Percentiles rank a stretch among this genome's conserved stretches.
These are phyloP conservation scores for Cheumatopsyche charites DNA, from an alignment of 1,140 invertebrate species.

Conservation along the genomic window DNA sequence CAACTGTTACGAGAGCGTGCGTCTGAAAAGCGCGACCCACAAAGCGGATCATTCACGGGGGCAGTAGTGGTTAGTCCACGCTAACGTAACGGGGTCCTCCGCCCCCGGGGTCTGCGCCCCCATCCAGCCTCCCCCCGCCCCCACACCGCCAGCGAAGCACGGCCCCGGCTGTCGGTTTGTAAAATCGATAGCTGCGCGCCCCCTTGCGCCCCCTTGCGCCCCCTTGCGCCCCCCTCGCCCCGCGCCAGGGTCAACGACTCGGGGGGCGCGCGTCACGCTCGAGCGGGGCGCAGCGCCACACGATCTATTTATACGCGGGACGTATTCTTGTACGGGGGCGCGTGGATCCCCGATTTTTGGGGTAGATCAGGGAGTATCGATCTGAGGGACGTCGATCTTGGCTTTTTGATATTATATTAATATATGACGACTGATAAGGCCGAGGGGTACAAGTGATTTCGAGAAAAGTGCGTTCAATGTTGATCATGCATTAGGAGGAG, in stretches of 20 bases:
- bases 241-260: conserved; percentile 29
- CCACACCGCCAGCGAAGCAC: conserved; percentile 14
- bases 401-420: no score
- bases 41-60: conserved; percentile 24
- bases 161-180: conserved; percentile 27
- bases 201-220: neutral
- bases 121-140: neutral
- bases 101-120: conserved; percentile 5
- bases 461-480: no score
- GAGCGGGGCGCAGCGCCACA: neutral
- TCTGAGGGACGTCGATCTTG: no score
- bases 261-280: neutral
- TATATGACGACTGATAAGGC: no score
- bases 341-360: no score
- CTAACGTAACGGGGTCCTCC: conserved; percentile 27
- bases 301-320: neutral
- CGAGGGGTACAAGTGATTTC: no score
- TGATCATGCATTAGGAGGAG: no score
- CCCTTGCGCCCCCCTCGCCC: conserved; percentile 5
- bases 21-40: neutral
- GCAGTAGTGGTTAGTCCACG: conserved; percentile 17
- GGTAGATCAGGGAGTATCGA: no score
- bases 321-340: no score
- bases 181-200: conserved; percentile 36
- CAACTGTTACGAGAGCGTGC: neutral